These are phyloP conservation scores for Vimba vimba DNA, from an alignment of 2,113 vertebrate genomes.

Conservation along the genomic window DNA sequence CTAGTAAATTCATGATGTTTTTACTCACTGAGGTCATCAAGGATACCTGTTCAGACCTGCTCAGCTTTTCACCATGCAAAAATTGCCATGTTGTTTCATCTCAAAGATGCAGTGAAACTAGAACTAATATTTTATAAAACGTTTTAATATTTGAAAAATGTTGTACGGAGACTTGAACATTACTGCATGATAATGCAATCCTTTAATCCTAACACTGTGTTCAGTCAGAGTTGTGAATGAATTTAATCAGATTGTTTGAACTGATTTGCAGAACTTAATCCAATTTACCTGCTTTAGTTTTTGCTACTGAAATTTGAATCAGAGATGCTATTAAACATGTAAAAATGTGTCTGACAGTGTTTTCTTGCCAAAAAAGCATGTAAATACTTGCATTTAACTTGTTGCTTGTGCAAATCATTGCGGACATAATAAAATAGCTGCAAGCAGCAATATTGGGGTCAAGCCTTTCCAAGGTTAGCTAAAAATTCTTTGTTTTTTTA, in stretches of 20 bases:
- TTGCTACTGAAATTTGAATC: background rate
- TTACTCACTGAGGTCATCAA: slow-evolving; percentile 49
- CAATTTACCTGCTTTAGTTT: background rate
- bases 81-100: background rate
- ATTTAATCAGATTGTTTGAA: background rate
- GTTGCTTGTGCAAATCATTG: background rate
- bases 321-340: background rate
- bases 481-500: no score
- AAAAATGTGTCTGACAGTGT: background rate
- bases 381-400: background rate
- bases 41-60: slow-evolving; percentile 54
- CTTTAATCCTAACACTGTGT: background rate
- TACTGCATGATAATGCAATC: background rate
- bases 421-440: no score
- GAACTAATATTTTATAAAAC: no score
- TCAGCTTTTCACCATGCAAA: slow-evolving; percentile 20
- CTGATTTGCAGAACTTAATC: background rate
- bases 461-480: no score
- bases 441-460: no score
- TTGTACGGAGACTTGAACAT: no score
- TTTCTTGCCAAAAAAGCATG: background rate
- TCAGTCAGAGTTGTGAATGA: background rate
- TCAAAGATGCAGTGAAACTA: background rate
- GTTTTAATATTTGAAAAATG: no score
- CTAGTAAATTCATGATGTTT: slow-evolving; percentile 26